phyloP scores from a whole-genome alignment of 2,888 invertebrate species.

The Helobdella robusta region DNA sequence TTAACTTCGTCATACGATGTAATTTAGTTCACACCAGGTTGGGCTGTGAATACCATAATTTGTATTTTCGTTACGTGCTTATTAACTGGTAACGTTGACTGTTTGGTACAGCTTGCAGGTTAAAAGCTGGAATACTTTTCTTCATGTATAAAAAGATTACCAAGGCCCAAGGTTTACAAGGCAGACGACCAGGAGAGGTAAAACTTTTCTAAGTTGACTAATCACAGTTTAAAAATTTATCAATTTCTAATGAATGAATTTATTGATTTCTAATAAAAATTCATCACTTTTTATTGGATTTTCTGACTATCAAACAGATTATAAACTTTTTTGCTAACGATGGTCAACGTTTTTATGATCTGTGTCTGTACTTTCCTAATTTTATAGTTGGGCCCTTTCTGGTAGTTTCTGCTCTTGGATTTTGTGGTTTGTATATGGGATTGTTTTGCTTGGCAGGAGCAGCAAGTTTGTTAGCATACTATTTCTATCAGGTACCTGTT shows the following conservation, averaged over 20 bases:
- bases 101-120: constrained; percentile 47
- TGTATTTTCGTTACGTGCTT: no score
- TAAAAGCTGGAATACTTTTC: constrained; percentile 47
- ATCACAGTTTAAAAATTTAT: not conserved
- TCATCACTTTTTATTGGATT: not conserved
- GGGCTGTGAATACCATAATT: no score
- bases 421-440: constrained; percentile 53
- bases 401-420: constrained; percentile 51
- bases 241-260: not conserved
- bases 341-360: constrained; percentile 54
- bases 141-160: constrained; percentile 51
- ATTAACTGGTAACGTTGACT: no score
- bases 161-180: constrained; percentile 48
- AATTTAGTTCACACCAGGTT: no score
- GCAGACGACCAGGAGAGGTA: constrained; percentile 53
- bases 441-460: constrained; percentile 55
- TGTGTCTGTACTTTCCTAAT: constrained; percentile 45
- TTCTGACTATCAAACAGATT: constrained; percentile 50
- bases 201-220: constrained; percentile 27
- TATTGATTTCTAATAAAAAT: not conserved
- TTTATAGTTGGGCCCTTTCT: constrained; percentile 52
- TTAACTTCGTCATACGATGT: no score
- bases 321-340: constrained; percentile 57
- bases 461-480: constrained; percentile 52
- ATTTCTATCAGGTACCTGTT: constrained; percentile 53